phyloP scores from a whole-genome alignment of 2,797 vertebrate genomes.

The Typhlichthys subterraneus region DNA sequence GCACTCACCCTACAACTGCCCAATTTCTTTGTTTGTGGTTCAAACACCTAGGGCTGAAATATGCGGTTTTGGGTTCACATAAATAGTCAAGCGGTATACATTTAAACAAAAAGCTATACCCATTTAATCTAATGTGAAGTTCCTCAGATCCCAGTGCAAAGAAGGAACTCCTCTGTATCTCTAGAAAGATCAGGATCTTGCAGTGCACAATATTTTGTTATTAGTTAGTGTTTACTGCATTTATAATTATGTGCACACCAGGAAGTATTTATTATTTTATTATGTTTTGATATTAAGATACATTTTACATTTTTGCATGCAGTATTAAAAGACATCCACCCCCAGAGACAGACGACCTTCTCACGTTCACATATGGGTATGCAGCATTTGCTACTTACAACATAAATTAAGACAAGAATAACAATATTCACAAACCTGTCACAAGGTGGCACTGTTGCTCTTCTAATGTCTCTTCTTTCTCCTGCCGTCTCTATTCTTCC shows the following conservation, averaged over 20 bases:
- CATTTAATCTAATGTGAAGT: slow-evolving; percentile 17
- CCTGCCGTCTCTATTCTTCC: slow-evolving; percentile 28
- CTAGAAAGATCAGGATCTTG: too few species aligned
- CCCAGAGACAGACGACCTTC: slow-evolving; percentile 65
- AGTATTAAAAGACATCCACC: slow-evolving; percentile 53
- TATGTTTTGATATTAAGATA: slow-evolving; percentile 9
- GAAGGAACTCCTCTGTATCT: slow-evolving; percentile 11
- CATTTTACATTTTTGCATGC: slow-evolving; percentile 9
- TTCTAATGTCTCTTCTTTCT: slow-evolving; percentile 10
- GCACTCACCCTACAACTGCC: too few species aligned
- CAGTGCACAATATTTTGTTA: background rate
- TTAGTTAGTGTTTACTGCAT: background rate
- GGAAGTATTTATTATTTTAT: slow-evolving; percentile 23
- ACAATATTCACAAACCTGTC: slow-evolving; percentile 17
- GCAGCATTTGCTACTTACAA: slow-evolving; percentile 31
- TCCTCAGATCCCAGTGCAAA: slow-evolving; percentile 17
- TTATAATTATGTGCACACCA: slow-evolving; percentile 7
- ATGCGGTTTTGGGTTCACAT: too few species aligned
- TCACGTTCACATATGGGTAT: slow-evolving; percentile 62
- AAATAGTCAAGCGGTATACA: too few species aligned
- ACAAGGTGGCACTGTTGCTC: slow-evolving; percentile 65
- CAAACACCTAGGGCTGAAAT: too few species aligned
- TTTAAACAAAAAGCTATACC: too few species aligned
- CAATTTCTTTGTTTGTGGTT: too few species aligned
- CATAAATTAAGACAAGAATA: background rate